phyloP scores from a whole-genome alignment of 2,888 invertebrate species.

The Archips xylosteana region DNA sequence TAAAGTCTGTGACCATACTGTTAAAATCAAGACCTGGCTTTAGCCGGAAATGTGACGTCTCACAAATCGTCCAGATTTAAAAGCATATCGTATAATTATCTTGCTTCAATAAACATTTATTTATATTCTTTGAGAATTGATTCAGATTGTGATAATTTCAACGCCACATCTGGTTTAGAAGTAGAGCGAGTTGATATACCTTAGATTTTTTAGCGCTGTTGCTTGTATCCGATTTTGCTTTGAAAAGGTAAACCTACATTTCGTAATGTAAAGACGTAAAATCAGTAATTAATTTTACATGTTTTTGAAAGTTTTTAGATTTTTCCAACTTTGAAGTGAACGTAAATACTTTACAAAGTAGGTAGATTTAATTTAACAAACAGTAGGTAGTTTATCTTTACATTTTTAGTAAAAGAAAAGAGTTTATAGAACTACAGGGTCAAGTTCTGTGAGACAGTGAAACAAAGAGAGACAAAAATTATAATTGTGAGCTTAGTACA shows the following conservation, averaged over 20 bases:
- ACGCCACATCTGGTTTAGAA: background rate
- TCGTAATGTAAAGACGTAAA: background rate
- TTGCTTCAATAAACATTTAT: constrained; percentile 18
- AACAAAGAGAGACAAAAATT: background rate
- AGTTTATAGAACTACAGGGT: constrained; percentile 12
- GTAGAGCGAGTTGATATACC: background rate
- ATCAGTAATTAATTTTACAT: constrained; percentile 1
- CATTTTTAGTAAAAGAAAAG: background rate
- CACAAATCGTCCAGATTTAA: background rate
- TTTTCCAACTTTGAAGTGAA: background rate
- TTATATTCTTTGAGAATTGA: background rate
- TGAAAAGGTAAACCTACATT: background rate
- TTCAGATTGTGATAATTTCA: background rate
- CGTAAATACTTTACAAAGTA: background rate
- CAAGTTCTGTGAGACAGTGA: constrained; percentile 6
- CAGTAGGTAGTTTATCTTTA: background rate
- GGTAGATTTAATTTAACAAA: background rate
- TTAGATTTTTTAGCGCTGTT: background rate
- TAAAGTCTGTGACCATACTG: too few species aligned
- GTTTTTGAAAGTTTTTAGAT: background rate
- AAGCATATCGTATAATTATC: background rate
- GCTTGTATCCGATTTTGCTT: background rate
- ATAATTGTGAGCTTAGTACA: constrained; percentile 8
- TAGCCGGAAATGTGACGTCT: background rate
- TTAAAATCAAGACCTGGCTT: background rate